phyloP scores from a whole-genome alignment of 2,888 invertebrate genomes.

The Orthonevra nobilis region DNA sequence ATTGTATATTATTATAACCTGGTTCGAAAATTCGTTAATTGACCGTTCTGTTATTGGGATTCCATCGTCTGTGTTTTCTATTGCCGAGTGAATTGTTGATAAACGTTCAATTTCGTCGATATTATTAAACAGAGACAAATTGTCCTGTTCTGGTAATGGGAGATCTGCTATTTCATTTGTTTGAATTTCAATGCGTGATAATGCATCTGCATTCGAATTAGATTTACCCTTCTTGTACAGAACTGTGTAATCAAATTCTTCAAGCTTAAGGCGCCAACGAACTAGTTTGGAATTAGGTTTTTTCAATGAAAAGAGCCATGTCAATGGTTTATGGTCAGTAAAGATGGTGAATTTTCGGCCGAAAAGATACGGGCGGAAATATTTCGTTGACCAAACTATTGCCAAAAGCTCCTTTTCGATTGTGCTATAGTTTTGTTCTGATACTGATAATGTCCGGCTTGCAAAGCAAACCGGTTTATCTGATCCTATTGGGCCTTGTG shows the following conservation, averaged over 20 bases:
- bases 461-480: neutral
- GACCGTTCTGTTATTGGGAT: conserved; percentile 4
- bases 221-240: no score
- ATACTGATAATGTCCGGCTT: neutral
- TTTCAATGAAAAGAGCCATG: no score
- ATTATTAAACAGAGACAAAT: conserved; percentile 2
- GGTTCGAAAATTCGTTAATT: conserved; percentile 4
- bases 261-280: no score
- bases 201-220: neutral
- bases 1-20: neutral
- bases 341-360: no score
- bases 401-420: no score
- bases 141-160: neutral
- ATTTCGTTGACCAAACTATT: no score
- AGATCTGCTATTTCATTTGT: neutral
- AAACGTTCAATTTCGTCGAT: neutral
- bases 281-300: no score
- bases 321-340: no score
- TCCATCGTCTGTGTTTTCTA: conserved; percentile 1
- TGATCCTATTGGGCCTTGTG: neutral
- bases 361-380: no score
- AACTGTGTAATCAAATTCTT: no score
- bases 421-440: no score
- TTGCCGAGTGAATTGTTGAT: neutral
- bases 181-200: neutral